phyloP scores from a whole-genome alignment of 2,888 invertebrate species.

The Cheilosia scutellata region DNA sequence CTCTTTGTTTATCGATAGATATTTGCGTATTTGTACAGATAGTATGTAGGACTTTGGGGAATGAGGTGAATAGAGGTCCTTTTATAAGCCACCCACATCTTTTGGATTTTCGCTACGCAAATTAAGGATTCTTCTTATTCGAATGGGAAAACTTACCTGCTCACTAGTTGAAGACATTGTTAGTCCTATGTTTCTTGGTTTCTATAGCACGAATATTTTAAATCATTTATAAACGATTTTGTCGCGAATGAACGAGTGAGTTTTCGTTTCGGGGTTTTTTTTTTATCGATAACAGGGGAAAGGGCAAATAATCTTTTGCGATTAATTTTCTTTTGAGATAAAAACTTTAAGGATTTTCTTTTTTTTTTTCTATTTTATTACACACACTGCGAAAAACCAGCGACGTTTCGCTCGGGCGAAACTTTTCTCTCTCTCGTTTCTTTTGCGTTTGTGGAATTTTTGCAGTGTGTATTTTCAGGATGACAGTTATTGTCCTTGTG shows the following conservation, averaged over 20 bases:
- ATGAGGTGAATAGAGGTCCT: conserved; percentile 10
- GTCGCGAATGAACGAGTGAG: conserved; percentile 45
- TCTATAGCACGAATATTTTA: conserved; percentile 47
- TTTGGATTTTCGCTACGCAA: conserved; percentile 34
- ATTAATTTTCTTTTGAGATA: conserved; percentile 28
- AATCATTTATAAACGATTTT: conserved; percentile 63
- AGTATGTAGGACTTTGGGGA: not conserved
- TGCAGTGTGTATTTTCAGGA: conserved; percentile 73
- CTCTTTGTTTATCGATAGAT: conserved; percentile 60
- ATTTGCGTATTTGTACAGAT: conserved; percentile 23
- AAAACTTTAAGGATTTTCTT: conserved; percentile 36
- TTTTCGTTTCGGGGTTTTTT: not conserved
- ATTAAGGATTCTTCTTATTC: conserved; percentile 11
- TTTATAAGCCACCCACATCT: conserved; percentile 35
- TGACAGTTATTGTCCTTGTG: conserved; percentile 63
- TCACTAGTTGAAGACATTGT: conserved; percentile 75
- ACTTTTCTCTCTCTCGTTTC: conserved; percentile 74
- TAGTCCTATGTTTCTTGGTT: conserved; percentile 56
- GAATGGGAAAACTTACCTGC: conserved; percentile 62
- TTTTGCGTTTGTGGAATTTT: conserved; percentile 65
- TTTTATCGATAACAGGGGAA: conserved; percentile 3
- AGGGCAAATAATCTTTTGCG: conserved; percentile 4
- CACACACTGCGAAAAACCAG: conserved; percentile 74
- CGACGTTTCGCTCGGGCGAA: conserved; percentile 76
- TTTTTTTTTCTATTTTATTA: conserved; percentile 45